Percentiles rank a stretch among this genome's conserved stretches.
phyloP scores from a whole-genome alignment of 1,140 invertebrate species.

The Cardiocondyla obscurior region DNA sequence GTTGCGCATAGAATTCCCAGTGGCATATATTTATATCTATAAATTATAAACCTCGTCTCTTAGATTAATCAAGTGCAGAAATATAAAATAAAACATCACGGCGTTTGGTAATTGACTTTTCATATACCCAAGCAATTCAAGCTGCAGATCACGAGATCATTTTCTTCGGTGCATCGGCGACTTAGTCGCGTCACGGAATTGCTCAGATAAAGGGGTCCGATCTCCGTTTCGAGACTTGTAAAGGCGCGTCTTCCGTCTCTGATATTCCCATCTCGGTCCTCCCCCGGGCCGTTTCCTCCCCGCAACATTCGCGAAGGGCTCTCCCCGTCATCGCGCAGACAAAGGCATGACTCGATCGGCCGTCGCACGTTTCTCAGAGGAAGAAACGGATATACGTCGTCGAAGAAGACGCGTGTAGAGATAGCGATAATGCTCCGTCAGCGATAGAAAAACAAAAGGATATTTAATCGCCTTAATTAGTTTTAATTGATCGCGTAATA shows the following conservation, averaged over 20 bases:
- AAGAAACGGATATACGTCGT: not conserved
- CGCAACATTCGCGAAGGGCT: not conserved
- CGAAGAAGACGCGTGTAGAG: conserved; percentile 3
- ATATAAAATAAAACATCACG: too few species aligned
- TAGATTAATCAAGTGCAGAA: too few species aligned
- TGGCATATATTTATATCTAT: too few species aligned
- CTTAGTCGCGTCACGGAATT: not conserved
- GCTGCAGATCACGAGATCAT: too few species aligned
- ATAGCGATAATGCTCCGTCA: not conserved
- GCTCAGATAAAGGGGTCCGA: not conserved
- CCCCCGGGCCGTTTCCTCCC: not conserved
- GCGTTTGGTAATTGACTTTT: too few species aligned
- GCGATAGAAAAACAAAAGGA: not conserved
- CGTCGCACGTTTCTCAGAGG: conserved; percentile 18
- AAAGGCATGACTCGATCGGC: conserved; percentile 33
- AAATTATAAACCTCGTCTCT: too few species aligned
- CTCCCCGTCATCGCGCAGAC: conserved; percentile 12
- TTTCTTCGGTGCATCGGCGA: not conserved
- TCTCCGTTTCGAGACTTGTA: conserved; percentile 29
- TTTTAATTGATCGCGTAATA: conserved; percentile 8
- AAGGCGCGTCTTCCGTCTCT: conserved; percentile 42
- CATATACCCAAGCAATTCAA: too few species aligned
- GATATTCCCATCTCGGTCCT: conserved; percentile 11
- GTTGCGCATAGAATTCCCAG: too few species aligned
- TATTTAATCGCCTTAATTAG: not conserved